Conservation (phyloP, 2,888 invertebrate genomes). For the Boloria selene region DNA sequence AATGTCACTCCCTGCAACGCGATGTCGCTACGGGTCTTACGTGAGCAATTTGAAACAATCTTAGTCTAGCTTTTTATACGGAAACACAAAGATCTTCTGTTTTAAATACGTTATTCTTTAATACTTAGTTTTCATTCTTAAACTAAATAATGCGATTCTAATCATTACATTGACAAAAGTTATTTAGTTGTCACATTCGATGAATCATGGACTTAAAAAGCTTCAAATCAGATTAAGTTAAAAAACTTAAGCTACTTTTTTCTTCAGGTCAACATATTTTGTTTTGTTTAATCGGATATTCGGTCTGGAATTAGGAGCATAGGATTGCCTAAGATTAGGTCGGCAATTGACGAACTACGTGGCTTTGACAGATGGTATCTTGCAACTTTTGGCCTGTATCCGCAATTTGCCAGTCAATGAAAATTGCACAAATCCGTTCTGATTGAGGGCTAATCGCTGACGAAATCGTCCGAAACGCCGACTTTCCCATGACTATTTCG, state of each 20-base stretch:
- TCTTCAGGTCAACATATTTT: constrained; percentile 1
- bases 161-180: background rate
- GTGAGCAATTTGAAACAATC: constrained; percentile 18
- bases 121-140: background rate
- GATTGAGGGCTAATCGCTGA: constrained; percentile 73
- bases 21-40: constrained; percentile 70
- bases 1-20: constrained; percentile 70
- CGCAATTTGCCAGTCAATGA: constrained; percentile 78
- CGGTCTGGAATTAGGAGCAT: constrained; percentile 20
- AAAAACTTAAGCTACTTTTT: constrained; percentile 5
- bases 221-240: constrained; percentile 17
- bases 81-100: too few species aligned
- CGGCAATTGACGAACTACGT: constrained; percentile 36
- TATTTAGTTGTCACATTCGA: constrained; percentile 13
- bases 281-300: constrained; percentile 16
- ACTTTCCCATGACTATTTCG: constrained; percentile 76
- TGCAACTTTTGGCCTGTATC: constrained; percentile 39
- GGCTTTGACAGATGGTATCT: constrained; percentile 48
- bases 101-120: too few species aligned
- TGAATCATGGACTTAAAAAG: constrained; percentile 14
- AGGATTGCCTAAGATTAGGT: constrained; percentile 39
- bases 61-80: background rate
- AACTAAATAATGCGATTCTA: constrained; percentile 4
- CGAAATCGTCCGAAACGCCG: constrained; percentile 55
- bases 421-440: constrained; percentile 74